phyloP scores from a whole-genome alignment of 2,888 invertebrate species.

The Bursaphelenchus okinawaensis region DNA sequence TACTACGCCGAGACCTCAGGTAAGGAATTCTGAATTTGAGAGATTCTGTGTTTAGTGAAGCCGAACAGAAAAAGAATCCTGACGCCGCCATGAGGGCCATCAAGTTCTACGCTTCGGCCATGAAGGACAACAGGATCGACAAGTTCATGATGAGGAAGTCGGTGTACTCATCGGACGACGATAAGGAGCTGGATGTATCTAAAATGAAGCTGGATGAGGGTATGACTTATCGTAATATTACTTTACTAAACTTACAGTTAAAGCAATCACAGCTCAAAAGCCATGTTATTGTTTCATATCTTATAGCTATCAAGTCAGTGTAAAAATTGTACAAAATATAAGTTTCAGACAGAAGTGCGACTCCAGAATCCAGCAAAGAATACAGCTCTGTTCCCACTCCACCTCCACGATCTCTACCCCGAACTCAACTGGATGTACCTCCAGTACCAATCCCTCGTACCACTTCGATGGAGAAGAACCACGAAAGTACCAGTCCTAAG shows the following conservation, averaged over 20 bases:
- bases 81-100: slow-evolving; percentile 81
- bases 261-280: too few species aligned
- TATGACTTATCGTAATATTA: too few species aligned
- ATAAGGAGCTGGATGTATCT: slow-evolving; percentile 24
- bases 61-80: slow-evolving; percentile 75
- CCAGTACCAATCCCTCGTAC: background rate
- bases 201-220: background rate
- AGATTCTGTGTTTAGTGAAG: slow-evolving; percentile 38
- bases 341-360: too few species aligned
- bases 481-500: background rate
- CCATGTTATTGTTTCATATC: too few species aligned
- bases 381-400: background rate
- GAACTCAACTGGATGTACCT: background rate
- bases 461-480: background rate
- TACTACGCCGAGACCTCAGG: slow-evolving; percentile 50
- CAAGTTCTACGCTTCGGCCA: slow-evolving; percentile 71
- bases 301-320: too few species aligned
- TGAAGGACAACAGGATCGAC: slow-evolving; percentile 46
- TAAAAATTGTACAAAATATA: too few species aligned
- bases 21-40: slow-evolving; percentile 13
- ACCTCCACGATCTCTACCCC: background rate
- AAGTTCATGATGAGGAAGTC: slow-evolving; percentile 52
- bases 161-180: slow-evolving; percentile 36
- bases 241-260: too few species aligned
- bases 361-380: background rate